phyloP scores from a whole-genome alignment of 2,113 vertebrate species.

The Sciurus niger region DNA sequence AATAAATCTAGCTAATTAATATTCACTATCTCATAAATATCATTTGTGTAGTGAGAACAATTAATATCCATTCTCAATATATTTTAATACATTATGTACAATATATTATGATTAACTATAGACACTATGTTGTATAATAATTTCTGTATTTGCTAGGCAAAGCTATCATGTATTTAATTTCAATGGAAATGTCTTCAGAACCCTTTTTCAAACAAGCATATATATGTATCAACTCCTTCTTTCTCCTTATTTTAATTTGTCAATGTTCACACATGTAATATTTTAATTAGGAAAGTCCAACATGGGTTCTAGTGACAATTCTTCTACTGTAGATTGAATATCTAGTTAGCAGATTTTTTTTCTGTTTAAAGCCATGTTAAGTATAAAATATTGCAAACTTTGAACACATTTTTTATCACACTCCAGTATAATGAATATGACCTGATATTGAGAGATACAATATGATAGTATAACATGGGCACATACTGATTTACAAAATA shows the following conservation, averaged over 20 bases:
- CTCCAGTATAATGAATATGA: conserved; percentile 92
- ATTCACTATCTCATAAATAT: too few species aligned
- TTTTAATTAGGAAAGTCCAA: neutral
- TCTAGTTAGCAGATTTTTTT: neutral
- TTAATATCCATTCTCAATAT: neutral
- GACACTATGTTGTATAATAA: neutral
- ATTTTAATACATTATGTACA: neutral
- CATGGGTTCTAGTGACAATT: neutral
- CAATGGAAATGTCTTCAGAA: conserved; percentile 90
- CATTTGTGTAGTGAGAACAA: neutral
- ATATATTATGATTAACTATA: neutral
- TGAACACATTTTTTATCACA: neutral
- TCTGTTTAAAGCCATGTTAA: neutral
- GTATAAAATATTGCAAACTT: neutral
- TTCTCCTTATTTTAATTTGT: neutral
- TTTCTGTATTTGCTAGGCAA: conserved; percentile 91
- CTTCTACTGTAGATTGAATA: neutral
- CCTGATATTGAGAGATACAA: conserved; percentile 83
- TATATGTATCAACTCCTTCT: neutral
- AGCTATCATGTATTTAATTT: conserved; percentile 92
- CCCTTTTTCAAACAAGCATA: conserved; percentile 86
- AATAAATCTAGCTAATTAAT: neutral
- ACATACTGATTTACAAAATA: too few species aligned
- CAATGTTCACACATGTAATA: neutral
- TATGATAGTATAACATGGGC: conserved; percentile 45